Percentiles rank a stretch among this genome's conserved stretches.
Evolutionary conservation across 2,888 invertebrate species (phyloP).

Genomic region (Caenorhabditis becei): DNA sequence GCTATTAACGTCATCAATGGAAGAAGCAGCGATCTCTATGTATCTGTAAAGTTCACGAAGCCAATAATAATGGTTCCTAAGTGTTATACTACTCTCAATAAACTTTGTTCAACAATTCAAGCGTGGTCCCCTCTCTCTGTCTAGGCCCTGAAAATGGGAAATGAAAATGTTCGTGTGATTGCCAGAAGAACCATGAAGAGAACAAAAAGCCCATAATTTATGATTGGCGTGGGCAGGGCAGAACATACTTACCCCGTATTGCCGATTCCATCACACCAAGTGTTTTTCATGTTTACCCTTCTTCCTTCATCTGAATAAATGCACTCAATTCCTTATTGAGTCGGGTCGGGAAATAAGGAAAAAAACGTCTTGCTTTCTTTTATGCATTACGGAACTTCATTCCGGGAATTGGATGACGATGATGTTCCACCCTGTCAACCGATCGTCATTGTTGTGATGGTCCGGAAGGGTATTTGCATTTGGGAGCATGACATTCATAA

Average conservation of each 20-base stretch:
- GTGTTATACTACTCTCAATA: conserved; percentile 20
- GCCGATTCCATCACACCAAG: neutral
- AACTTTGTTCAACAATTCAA: conserved; percentile 32
- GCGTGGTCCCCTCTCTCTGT: conserved; percentile 12
- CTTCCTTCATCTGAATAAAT: conserved; percentile 10
- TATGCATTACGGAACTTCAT: neutral
- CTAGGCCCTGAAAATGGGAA: neutral
- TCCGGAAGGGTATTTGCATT: neutral
- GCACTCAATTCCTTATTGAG: conserved; percentile 13
- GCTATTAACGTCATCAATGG: conserved; percentile 66
- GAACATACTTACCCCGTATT: too few species aligned
- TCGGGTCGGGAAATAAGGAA: too few species aligned
- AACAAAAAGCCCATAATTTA: conserved; percentile 37
- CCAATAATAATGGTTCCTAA: conserved; percentile 32
- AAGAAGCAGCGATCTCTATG: conserved; percentile 30
- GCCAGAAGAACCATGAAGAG: conserved; percentile 13
- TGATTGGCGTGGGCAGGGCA: conserved; percentile 37
- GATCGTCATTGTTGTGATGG: neutral
- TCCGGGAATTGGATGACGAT: neutral
- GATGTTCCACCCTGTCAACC: neutral
- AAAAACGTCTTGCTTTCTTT: neutral
- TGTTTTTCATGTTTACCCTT: conserved; percentile 46
- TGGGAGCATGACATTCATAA: neutral
- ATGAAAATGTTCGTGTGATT: conserved; percentile 25
- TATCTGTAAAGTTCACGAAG: conserved; percentile 50